These are phyloP conservation scores for Pachypanchax playfairii DNA, from an alignment of 2,113 vertebrate genomes.

Conservation along the genomic window DNA sequence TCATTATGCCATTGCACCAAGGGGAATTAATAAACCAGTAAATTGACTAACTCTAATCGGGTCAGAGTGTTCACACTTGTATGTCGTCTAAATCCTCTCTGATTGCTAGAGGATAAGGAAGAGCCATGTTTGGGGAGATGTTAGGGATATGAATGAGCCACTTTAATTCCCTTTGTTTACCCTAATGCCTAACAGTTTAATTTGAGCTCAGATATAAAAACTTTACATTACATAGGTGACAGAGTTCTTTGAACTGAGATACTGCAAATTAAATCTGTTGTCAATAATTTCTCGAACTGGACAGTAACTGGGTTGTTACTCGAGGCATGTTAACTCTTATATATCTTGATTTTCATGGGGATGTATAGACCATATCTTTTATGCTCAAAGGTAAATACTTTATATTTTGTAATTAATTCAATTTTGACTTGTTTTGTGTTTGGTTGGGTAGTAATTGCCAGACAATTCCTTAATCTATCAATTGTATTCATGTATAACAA, in stretches of 20 bases:
- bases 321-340: no score
- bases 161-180: conserved; percentile 39
- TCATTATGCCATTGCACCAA: conserved; percentile 59
- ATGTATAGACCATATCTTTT: conserved; percentile 9
- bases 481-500: no score
- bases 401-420: conserved; percentile 43
- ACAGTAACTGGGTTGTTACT: no score
- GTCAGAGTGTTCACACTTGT: conserved; percentile 65
- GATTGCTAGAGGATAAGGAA: conserved; percentile 44
- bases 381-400: conserved; percentile 36
- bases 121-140: conserved; percentile 19
- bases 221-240: no score
- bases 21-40: conserved; percentile 72
- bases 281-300: no score
- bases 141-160: conserved; percentile 26
- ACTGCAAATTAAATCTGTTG: no score
- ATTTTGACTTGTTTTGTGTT: conserved; percentile 7
- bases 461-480: neutral
- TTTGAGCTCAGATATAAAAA: conserved; percentile 1
- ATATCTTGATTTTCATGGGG: neutral
- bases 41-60: conserved; percentile 70
- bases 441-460: neutral
- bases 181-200: neutral
- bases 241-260: no score
- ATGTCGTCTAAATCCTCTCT: conserved; percentile 57